Evolutionary conservation across 2,113 vertebrate genomes (phyloP), one percentile per base, ranked within the genome.

Genomic region (Lota lota): DNA sequence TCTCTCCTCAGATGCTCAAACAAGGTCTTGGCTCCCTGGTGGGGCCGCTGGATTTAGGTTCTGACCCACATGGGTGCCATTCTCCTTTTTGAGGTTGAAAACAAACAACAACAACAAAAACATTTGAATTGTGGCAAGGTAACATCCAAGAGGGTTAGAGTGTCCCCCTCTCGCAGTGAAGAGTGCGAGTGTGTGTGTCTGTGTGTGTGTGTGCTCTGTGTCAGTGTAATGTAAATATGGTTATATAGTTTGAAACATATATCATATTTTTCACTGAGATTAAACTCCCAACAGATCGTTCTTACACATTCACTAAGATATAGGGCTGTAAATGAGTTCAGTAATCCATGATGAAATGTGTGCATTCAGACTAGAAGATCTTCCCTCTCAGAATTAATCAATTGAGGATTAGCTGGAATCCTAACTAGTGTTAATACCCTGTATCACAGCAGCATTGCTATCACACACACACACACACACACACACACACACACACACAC

Each of bases 11-110:
- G 79, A 83, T 77, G 80, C 87, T 90, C 79, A 86, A 83, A 83
- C 81, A 86, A 73, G 82, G 83, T 81, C 79, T 81, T 83, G 81
- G 81, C 79, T 85, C 84, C 79, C 80, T 85, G 87, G 82, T 88
- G 67, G 85, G 84, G 85, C 79, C 82, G 22, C 76, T 76, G 85
- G 82, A 85, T 86, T 86, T 87, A 83, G 22, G 84, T 84, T 84
- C 79, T 84, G 87, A 88, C 88, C 87, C 84, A 88, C 88, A 87
- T 80, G 88, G 78, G 83, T 82, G 76, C 83, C 85, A 54, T 70
- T 74, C 80, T 81, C 61, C 70, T 63, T 79, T 87, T 73, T 68
- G 15, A 20, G 10, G 5, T 22, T 22, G 15, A 17, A 54, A 54
- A 24, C 24, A 54, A 54, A 54, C 6, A 54, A 22, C 7, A 60